phyloP scores from a whole-genome alignment of 2,113 vertebrate species.

The Cyprinodon tularosa region DNA sequence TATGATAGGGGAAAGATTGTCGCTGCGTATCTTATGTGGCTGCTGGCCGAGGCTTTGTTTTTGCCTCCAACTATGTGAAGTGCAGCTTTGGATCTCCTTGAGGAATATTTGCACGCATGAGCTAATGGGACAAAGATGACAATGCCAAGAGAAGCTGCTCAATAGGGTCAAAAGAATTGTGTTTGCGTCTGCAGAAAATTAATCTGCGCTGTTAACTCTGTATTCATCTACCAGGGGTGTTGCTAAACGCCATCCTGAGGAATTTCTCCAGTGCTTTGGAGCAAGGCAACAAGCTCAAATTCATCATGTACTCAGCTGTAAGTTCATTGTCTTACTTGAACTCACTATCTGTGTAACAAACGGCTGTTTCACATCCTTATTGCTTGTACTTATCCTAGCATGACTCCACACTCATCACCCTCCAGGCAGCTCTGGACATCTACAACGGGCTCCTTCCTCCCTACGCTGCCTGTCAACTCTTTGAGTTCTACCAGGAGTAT shows the following conservation, averaged over 20 bases:
- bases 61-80: slow-evolving; percentile 18
- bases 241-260: slow-evolving; percentile 84
- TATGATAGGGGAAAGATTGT: background rate
- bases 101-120: slow-evolving; percentile 41
- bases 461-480: slow-evolving; percentile 87
- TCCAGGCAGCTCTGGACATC: slow-evolving; percentile 86
- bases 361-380: slow-evolving; percentile 11
- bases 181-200: slow-evolving; percentile 31
- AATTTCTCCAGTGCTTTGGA: slow-evolving; percentile 80
- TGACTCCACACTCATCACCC: slow-evolving; percentile 86
- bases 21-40: slow-evolving; percentile 19
- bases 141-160: slow-evolving; percentile 30
- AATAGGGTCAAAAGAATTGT: slow-evolving; percentile 43
- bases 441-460: slow-evolving; percentile 85
- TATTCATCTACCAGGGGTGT: slow-evolving; percentile 80
- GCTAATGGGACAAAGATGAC: slow-evolving; percentile 45
- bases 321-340: slow-evolving; percentile 65
- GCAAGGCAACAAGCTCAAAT: slow-evolving; percentile 73
- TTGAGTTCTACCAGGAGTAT: slow-evolving; percentile 86
- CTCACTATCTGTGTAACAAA: slow-evolving; percentile 9
- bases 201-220: slow-evolving; percentile 42
- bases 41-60: slow-evolving; percentile 44
- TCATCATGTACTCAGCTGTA: slow-evolving; percentile 89
- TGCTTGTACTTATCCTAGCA: slow-evolving; percentile 59
- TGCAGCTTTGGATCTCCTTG: slow-evolving; percentile 10